A percentile compares a stretch with the other conserved stretches of the same genome.
These are phyloP conservation scores for Aramus guarauna DNA, from an alignment of 2,113 vertebrate genomes.

Conservation along the genomic window DNA sequence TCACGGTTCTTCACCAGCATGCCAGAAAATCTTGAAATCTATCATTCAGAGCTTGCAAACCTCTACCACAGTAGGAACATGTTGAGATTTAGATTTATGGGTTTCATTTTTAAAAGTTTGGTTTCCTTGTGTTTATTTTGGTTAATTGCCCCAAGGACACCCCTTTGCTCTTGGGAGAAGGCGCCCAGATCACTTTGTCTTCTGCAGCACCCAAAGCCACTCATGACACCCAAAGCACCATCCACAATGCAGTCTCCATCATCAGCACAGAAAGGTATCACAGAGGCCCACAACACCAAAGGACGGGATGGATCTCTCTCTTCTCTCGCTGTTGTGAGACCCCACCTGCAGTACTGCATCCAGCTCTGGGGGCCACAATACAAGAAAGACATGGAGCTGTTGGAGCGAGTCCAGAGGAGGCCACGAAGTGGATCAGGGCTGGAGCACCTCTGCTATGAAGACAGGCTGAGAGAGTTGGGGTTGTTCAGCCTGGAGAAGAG, in stretches of 20 bases:
- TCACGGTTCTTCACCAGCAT: background rate
- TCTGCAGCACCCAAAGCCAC: background rate
- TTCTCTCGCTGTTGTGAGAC: no score
- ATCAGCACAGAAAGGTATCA: background rate
- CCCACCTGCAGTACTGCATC: background rate
- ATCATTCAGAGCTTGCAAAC: background rate
- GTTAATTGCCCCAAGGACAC: background rate
- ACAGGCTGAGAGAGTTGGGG: no score
- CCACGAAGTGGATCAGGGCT: no score
- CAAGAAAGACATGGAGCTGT: no score
- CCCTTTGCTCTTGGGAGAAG: background rate
- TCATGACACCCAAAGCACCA: background rate
- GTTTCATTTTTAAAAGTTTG: background rate
- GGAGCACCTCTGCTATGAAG: no score
- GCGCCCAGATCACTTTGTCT: no score
- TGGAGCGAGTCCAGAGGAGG: no score
- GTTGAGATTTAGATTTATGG: background rate
- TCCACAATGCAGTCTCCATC: background rate
- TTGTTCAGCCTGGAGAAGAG: no score
- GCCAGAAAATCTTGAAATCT: background rate
- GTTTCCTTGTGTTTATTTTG: background rate
- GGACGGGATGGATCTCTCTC: background rate
- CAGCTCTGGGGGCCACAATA: no score
- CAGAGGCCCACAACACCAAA: background rate
- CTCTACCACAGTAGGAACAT: background rate